Base-by-base conservation (phyloP, 2,888 invertebrate genomes). In the Thera britannica region DNA sequence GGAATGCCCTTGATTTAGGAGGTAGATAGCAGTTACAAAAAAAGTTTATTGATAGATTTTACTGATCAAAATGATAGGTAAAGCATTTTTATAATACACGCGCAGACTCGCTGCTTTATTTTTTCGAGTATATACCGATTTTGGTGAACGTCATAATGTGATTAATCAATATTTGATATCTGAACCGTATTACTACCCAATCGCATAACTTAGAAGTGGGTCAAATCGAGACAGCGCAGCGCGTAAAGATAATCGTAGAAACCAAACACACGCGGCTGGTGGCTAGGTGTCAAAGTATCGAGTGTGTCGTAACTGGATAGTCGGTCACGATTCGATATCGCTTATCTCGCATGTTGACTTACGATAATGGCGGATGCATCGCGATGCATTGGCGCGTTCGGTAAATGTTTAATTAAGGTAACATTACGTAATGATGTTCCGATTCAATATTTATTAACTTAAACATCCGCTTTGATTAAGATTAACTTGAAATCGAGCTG, bases 241-340 rank as follows among this genome's bases (percentile, higher is more conserved):
- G 74, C 75, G 79, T 80, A 78, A 80, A 78, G 83, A 82, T 84
- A 84, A 86, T 83, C 81, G 36, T 75, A 81, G 83, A 83, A 83
- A 83, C 81, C 83, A 83, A 83, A 83, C 81, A 83, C 74, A 80
- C 81, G 75, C 77, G 77, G 83, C 80, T 81, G 83, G 87, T 87
- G 88, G 87, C 84, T 88, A 86, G 86, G 85, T 87, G 87, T 87
- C 88, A 82, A 77, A 82, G 86, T 87, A 85, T 89, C 85, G 83
- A 79, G 79, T 89, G 82, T 88, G 81, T 90, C 83, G 91, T 87
- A 90, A 91, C 85, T 81, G 81, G 88, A 90, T 90, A 87, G 79
- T 72, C 79, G 79, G 85, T 83, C 88, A 87, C 83, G 81, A 89
- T 88, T 89, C 87, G 87, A 90, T 91, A 90, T 84, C 77, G 79